Evolutionary conservation across 1,140 invertebrate genomes (phyloP).

Genomic region (Tribolium castaneum): DNA sequence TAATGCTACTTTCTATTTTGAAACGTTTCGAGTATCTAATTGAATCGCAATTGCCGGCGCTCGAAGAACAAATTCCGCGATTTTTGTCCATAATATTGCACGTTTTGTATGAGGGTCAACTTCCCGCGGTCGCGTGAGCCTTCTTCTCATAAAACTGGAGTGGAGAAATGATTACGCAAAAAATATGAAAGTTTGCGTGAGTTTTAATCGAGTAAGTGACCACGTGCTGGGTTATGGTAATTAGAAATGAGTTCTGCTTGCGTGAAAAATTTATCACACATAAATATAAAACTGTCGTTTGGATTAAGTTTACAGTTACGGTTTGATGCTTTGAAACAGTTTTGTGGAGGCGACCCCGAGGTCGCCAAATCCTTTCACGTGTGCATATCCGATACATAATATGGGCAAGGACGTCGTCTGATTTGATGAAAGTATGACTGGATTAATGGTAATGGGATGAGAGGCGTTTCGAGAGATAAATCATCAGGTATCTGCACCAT

Average conservation of each 20-base stretch:
- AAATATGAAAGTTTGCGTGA: constrained; percentile 20
- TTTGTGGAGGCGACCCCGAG: not conserved
- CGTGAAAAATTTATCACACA: not conserved
- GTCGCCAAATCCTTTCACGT: constrained; percentile 19
- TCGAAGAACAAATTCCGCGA: not conserved
- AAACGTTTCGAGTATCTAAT: not conserved
- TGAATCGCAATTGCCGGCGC: not conserved
- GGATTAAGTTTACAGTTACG: not conserved
- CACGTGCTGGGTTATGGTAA: constrained; percentile 2
- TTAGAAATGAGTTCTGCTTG: not conserved
- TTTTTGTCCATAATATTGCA: constrained; percentile 20
- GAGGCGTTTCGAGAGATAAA: not conserved
- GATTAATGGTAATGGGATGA: not conserved
- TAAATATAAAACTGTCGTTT: not conserved
- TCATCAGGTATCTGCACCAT: not conserved
- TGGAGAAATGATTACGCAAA: constrained; percentile 2
- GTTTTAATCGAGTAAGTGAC: not conserved
- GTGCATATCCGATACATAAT: constrained; percentile 12
- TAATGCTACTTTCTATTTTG: constrained; percentile 24
- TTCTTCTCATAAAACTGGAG: not conserved
- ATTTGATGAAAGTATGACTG: not conserved
- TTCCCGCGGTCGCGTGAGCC: not conserved
- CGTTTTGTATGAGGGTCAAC: not conserved
- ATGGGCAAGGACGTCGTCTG: constrained; percentile 4
- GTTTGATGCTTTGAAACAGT: not conserved